These are phyloP conservation scores for Malurus leucopterus DNA, from an alignment of 2,797 vertebrate species.

Conservation along the genomic window DNA sequence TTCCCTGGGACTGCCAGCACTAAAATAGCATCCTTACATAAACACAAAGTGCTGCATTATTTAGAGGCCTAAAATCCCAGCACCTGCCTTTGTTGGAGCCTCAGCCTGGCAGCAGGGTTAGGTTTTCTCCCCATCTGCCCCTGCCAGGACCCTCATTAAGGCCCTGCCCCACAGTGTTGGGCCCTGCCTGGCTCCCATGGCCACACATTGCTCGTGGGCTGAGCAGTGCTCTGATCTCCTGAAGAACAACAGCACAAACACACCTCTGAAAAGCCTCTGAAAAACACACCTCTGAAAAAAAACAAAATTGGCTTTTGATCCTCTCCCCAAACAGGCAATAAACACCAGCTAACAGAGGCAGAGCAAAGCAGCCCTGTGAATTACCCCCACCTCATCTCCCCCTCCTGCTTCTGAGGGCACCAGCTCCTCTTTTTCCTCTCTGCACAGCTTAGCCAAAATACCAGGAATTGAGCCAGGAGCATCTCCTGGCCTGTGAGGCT, in stretches of 20 bases:
- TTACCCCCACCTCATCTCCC: background rate
- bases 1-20: background rate
- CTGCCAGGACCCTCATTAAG: background rate
- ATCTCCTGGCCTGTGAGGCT: background rate
- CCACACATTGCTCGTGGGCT: rapidly evolving
- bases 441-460: background rate
- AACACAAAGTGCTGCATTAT: background rate
- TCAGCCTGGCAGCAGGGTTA: background rate
- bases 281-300: background rate
- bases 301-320: background rate
- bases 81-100: background rate
- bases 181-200: background rate
- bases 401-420: background rate
- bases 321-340: background rate
- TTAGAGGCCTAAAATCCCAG: background rate
- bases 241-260: background rate
- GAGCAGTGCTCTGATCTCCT: background rate
- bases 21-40: background rate
- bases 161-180: background rate
- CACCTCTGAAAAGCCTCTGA: background rate
- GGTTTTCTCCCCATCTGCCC: background rate
- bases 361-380: background rate
- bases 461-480: background rate
- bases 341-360: background rate
- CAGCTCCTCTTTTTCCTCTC: background rate